Evolutionary conservation across 2,797 vertebrate genomes (phyloP), one percentile per base, ranked within the genome.

Genomic region (Tokudaia muenninki): DNA sequence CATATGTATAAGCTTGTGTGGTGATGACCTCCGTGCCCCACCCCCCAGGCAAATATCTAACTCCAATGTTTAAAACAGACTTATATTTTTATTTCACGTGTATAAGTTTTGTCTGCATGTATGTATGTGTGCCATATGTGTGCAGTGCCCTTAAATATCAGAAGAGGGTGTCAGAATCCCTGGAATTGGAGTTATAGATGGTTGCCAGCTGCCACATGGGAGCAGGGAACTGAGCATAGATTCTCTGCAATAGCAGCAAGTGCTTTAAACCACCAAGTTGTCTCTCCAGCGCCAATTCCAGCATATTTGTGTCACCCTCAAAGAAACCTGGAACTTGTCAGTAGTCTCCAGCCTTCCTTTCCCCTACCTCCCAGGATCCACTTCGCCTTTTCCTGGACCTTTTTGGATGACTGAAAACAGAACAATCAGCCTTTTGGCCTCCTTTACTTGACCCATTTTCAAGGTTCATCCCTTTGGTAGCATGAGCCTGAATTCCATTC

Each of bases 401-500:
- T 81, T 77, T 77, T 75, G 37, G 21, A 1, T 67, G 44, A 13
- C 44, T 9, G n/a, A 87, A 55, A 44, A 24, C n/a, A 10, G 5
- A 13, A 22, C 0, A 4, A 12, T 6, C 19, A 24, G 37, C 9
- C n/a, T 47, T 26, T 55, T 16, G 44, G 6, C 65, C 41, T 41
- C 13, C 13, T 72, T 24, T 6, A 3, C 16, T 13, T 16, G 0
- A 50, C 14, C 0, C 2, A 19, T 70, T 82, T 82, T 61, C 63
- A 22, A 47, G 61, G 57, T 29, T 12, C 59, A 26, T 10, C 57
- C 31, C 0, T 8, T 2, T 0, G 0, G 31, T 3, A n/a, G 50
- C 4, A 1, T 8, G 9, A 1, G 3, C 4, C 22, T 1, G 8
- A 21, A 26, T 37, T 17, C 63, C 26, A 3, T 37, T 34, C 26